Evolutionary conservation across 2,888 invertebrate genomes (phyloP).

Genomic region (Rhorus exstirpatorius): DNA sequence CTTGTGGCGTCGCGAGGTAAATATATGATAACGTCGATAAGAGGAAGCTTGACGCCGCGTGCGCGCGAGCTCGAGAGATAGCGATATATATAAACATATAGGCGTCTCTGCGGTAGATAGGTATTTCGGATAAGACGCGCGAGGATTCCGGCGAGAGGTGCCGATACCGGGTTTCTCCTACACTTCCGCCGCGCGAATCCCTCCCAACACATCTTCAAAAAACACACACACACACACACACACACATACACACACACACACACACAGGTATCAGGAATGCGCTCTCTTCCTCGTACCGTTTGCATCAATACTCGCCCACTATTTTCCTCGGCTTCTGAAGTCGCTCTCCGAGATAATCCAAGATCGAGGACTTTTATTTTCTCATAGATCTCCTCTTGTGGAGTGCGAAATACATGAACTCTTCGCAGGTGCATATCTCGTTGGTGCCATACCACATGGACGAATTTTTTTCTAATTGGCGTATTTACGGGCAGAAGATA

Average conservation of each 20-base stretch:
- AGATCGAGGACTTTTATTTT: no score
- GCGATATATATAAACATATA: conserved; percentile 13
- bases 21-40: conserved; percentile 57
- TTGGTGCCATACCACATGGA: no score
- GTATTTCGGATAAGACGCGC: conserved; percentile 73
- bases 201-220: conserved; percentile 22
- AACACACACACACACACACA: conserved; percentile 19
- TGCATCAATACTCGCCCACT: no score
- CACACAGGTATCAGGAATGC: no score
- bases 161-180: conserved; percentile 56
- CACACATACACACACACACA: no score
- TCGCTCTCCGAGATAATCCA: no score
- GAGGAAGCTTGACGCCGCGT: conserved; percentile 46
- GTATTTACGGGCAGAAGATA: no score
- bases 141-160: conserved; percentile 64
- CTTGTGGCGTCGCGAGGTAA: conserved; percentile 45
- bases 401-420: no score
- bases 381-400: no score
- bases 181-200: conserved; percentile 29
- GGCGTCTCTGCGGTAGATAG: conserved; percentile 70
- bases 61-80: conserved; percentile 31
- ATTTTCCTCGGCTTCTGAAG: no score
- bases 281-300: background rate
- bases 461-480: no score
- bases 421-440: no score